Conservation (phyloP, 2,113 vertebrate genomes). For the Pyxicephalus adspersus region DNA sequence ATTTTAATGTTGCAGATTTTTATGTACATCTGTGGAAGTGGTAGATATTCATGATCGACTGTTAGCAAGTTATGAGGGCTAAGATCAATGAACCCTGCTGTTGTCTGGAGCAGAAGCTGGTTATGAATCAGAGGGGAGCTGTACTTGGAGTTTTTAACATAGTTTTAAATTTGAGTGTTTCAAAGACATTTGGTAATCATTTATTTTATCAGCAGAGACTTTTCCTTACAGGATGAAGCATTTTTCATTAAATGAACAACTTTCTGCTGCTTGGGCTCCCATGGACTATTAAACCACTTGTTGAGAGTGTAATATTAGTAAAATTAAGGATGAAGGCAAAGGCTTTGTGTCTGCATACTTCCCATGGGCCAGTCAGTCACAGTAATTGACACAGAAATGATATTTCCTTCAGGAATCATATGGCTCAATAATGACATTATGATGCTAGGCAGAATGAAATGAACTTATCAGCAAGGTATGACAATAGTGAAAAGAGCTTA, state of each 20-base stretch:
- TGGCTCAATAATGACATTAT: slow-evolving; percentile 55
- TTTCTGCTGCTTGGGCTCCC: background rate
- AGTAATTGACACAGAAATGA: slow-evolving; percentile 46
- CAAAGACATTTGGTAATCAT: no score
- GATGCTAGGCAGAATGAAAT: slow-evolving; percentile 44
- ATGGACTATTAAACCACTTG: slow-evolving; percentile 12
- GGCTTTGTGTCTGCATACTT: slow-evolving; percentile 22
- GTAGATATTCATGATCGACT: no score
- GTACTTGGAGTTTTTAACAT: no score
- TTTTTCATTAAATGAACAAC: background rate
- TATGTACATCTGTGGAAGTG: no score
- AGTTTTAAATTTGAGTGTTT: no score
- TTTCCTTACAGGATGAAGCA: background rate
- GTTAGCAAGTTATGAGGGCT: no score
- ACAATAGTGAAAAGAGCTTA: slow-evolving; percentile 54
- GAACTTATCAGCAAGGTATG: slow-evolving; percentile 52
- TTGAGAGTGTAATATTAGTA: slow-evolving; percentile 28
- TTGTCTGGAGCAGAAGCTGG: no score
- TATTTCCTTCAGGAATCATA: slow-evolving; percentile 52
- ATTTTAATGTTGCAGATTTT: no score
- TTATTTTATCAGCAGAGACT: background rate
- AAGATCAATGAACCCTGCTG: no score
- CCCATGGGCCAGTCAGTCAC: slow-evolving; percentile 42
- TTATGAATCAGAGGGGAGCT: no score
- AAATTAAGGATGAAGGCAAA: slow-evolving; percentile 52